Conservation (phyloP, 2,797 vertebrate species). For the Fratercula arctica region DNA sequence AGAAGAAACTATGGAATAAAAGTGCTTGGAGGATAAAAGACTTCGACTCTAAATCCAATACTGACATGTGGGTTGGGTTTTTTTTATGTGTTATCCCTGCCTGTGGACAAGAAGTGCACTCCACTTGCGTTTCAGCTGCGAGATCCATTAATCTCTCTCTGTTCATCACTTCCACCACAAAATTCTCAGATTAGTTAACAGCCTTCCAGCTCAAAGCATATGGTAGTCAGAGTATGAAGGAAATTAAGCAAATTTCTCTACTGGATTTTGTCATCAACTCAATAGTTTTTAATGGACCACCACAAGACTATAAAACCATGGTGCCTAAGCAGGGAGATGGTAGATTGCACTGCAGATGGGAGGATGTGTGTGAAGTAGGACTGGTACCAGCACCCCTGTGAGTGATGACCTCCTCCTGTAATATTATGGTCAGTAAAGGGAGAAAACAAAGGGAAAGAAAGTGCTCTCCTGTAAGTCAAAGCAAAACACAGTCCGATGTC, state of each 20-base stretch:
- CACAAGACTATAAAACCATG: not conserved
- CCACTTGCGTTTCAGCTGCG: not conserved
- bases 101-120: not conserved
- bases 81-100: not conserved
- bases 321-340: not conserved
- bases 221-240: not conserved
- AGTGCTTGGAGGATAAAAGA: not conserved
- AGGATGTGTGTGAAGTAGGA: not conserved
- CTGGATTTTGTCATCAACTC: not conserved
- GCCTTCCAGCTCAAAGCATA: not conserved
- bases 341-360: not conserved
- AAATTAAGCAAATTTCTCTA: not conserved
- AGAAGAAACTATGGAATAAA: not conserved
- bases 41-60: not conserved
- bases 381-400: not conserved
- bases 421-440: not conserved
- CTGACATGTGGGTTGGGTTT: accelerated
- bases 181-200: not conserved
- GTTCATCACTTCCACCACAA: not conserved
- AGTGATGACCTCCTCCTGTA: not conserved
- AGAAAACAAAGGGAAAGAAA: not conserved
- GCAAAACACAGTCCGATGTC: not conserved
- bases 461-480: not conserved
- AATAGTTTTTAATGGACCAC: not conserved
- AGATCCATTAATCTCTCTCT: not conserved